Evolutionary conservation across 1,140 invertebrate species (phyloP).

Genomic region (Lineus longissimus): DNA sequence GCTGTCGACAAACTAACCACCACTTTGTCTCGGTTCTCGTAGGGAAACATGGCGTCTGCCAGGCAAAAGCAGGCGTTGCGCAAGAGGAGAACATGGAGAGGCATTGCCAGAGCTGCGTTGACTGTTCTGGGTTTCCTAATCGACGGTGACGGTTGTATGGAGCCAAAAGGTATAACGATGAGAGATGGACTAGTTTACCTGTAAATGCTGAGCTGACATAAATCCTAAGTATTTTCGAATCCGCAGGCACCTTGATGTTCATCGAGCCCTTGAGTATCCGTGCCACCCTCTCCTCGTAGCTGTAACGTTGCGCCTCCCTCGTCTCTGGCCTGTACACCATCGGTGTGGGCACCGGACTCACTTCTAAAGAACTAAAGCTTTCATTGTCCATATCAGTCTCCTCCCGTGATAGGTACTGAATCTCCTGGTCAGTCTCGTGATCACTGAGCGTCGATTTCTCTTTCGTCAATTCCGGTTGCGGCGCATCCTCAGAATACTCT

Average conservation of each 20-base stretch:
- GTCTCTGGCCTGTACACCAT: conserved; percentile 35
- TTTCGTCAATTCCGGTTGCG: not conserved
- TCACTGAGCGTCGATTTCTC: not conserved
- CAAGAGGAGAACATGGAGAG: too few relatives aligned
- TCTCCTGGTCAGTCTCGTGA: not conserved
- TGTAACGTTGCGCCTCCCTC: conserved; percentile 27
- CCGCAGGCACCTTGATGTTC: conserved; percentile 28
- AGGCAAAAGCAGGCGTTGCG: too few relatives aligned
- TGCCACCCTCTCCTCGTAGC: conserved; percentile 22
- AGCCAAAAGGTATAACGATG: too few relatives aligned
- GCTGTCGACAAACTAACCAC: too few relatives aligned
- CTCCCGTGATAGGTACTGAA: not conserved
- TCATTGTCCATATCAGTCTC: not conserved
- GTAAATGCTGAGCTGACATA: conserved; percentile 36
- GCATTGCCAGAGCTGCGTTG: too few relatives aligned
- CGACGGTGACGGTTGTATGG: too few relatives aligned
- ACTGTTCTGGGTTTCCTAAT: too few relatives aligned
- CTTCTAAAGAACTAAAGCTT: conserved; percentile 11
- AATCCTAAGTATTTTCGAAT: conserved; percentile 30
- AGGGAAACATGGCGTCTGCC: too few relatives aligned
- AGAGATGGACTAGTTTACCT: too few relatives aligned
- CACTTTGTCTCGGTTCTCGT: too few relatives aligned
- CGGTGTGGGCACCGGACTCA: conserved; percentile 38
- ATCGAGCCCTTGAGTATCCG: conserved; percentile 37
- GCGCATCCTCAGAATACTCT: not conserved